Evolutionary conservation across 2,888 invertebrate genomes (phyloP).

Genomic region (Acanthoscelides obtectus): DNA sequence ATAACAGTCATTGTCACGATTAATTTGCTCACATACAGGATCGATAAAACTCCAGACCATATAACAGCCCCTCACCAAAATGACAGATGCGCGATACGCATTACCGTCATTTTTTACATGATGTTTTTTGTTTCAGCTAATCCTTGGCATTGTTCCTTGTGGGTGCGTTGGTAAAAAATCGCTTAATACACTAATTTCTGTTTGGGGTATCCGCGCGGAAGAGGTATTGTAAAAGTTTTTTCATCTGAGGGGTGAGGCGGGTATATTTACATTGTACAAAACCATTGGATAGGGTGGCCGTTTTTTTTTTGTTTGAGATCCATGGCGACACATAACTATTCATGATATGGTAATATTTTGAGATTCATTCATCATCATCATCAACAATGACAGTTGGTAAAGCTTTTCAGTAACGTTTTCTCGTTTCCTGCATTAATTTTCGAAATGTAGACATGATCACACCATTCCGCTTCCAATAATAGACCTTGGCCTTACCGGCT

Average conservation of each 20-base stretch:
- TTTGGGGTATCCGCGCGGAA: constrained; percentile 16
- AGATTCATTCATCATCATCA: not conserved
- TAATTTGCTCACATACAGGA: not conserved
- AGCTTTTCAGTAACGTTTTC: not conserved
- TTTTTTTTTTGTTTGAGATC: not conserved
- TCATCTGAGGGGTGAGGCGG: not conserved
- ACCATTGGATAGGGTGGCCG: not conserved
- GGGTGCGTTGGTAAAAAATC: constrained; percentile 24
- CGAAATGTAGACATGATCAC: too few relatives aligned
- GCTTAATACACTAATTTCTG: constrained; percentile 19
- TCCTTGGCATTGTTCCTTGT: constrained; percentile 27
- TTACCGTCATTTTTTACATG: constrained; percentile 4
- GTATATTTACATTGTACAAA: not conserved
- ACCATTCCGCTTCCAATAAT: too few relatives aligned
- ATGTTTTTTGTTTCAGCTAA: constrained; percentile 30
- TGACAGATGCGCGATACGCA: constrained; percentile 6
- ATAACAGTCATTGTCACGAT: too few relatives aligned
- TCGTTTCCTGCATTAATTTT: too few relatives aligned
- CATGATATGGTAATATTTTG: not conserved
- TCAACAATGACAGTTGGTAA: not conserved
- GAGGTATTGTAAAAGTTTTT: constrained; percentile 22
- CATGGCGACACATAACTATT: not conserved
- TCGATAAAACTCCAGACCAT: not conserved
- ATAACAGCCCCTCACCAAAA: not conserved
- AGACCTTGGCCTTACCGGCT: too few relatives aligned